These are phyloP conservation scores for Eublepharis macularius DNA, from an alignment of 2,113 vertebrate species.

Conservation along the genomic window DNA sequence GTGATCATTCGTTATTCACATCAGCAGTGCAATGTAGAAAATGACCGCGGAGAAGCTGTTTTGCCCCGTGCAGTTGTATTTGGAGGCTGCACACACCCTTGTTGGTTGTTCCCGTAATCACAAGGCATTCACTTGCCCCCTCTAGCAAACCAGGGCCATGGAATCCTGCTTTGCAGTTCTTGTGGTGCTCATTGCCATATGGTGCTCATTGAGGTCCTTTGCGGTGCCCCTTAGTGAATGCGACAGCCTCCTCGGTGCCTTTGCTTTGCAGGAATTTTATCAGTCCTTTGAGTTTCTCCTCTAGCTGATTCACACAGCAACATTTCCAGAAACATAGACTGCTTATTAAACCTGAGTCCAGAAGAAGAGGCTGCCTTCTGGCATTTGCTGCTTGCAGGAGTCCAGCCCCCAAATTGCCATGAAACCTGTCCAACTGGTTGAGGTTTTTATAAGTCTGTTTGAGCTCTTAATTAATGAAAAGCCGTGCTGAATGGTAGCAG, in stretches of 20 bases:
- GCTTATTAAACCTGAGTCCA: conserved; percentile 53
- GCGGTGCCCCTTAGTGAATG: conserved; percentile 40
- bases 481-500: not conserved
- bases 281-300: conserved; percentile 59
- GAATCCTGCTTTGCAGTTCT: conserved; percentile 15
- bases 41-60: not conserved
- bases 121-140: not conserved
- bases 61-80: not conserved
- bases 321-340: conserved; percentile 39
- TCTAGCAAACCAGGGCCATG: conserved; percentile 8
- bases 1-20: not conserved
- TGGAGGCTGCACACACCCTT: not conserved
- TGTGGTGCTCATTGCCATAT: conserved; percentile 55
- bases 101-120: not conserved
- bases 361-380: conserved; percentile 57
- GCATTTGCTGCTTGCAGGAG: conserved; percentile 60
- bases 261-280: conserved; percentile 66
- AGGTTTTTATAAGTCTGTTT: conserved; percentile 61
- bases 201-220: conserved; percentile 55
- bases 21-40: not conserved
- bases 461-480: conserved; percentile 62
- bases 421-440: conserved; percentile 58
- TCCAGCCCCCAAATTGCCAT: conserved; percentile 62
- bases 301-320: conserved; percentile 59
- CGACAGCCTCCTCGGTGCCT: conserved; percentile 52